Conservation (phyloP, 2,888 invertebrate genomes). For the Philhelius pedissequus region DNA sequence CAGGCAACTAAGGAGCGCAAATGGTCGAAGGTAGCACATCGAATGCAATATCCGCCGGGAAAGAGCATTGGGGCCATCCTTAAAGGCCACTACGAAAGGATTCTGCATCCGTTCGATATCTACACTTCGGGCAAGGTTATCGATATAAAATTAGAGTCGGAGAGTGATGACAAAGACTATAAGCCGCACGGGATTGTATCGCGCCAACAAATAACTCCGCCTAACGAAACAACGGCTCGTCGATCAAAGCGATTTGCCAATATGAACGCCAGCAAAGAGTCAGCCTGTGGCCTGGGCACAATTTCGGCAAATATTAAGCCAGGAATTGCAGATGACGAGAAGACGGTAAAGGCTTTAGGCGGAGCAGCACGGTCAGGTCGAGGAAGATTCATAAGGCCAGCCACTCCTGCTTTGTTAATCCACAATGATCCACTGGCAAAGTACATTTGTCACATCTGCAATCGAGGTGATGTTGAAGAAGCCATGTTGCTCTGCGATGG, state of each 20-base stretch:
- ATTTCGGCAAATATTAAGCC: constrained; percentile 33
- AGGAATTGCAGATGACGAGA: constrained; percentile 25
- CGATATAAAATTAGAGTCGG: constrained; percentile 74
- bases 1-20: constrained; percentile 91
- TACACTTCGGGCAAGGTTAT: constrained; percentile 90
- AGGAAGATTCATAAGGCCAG: constrained; percentile 30
- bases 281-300: constrained; percentile 77
- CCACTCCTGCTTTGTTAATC: constrained; percentile 71
- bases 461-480: constrained; percentile 95
- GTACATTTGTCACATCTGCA: constrained; percentile 96
- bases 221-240: constrained; percentile 83
- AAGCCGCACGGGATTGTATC: constrained; percentile 87
- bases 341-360: background rate
- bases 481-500: constrained; percentile 97
- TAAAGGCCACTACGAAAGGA: constrained; percentile 95
- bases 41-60: constrained; percentile 92
- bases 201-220: constrained; percentile 85
- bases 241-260: constrained; percentile 82
- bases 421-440: constrained; percentile 86
- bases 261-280: constrained; percentile 77
- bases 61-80: constrained; percentile 92
- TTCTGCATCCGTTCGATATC: constrained; percentile 95
- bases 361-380: background rate
- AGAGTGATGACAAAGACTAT: constrained; percentile 83
- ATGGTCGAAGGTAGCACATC: constrained; percentile 93